These are phyloP conservation scores for Linnaemya vulpina DNA, from an alignment of 2,888 invertebrate species.

Conservation along the genomic window DNA sequence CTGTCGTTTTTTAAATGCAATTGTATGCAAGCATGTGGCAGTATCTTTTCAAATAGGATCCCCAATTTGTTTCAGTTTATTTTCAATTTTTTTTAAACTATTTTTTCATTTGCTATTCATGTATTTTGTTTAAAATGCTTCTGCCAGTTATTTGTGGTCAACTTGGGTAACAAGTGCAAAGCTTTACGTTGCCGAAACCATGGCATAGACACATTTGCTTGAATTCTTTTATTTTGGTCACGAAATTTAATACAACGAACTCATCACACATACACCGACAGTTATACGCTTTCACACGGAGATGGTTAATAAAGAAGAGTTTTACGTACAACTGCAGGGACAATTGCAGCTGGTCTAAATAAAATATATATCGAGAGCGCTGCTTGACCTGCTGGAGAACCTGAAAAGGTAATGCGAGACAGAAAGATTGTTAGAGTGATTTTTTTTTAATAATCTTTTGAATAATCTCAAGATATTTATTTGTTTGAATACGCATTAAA, in stretches of 20 bases:
- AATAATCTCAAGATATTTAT: too few relatives aligned
- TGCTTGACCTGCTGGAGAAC: too few relatives aligned
- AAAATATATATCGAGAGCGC: too few relatives aligned
- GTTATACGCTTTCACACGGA: background rate
- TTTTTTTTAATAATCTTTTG: too few relatives aligned
- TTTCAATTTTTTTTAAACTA: background rate
- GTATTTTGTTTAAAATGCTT: slow-evolving; percentile 19
- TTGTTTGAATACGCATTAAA: too few relatives aligned
- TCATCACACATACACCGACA: background rate
- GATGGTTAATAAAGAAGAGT: background rate
- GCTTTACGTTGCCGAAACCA: slow-evolving; percentile 53
- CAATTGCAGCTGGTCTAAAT: too few relatives aligned
- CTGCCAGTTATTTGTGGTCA: slow-evolving; percentile 52
- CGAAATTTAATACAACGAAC: slow-evolving; percentile 32
- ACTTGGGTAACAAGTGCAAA: slow-evolving; percentile 61
- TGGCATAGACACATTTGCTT: slow-evolving; percentile 48
- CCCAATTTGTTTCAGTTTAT: slow-evolving; percentile 57
- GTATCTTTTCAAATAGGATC: slow-evolving; percentile 41
- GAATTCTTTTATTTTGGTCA: background rate
- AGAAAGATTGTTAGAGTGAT: too few relatives aligned
- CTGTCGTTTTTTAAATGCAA: background rate
- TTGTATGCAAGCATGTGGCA: background rate
- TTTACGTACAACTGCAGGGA: too few relatives aligned
- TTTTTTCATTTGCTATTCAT: background rate
- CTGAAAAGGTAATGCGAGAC: too few relatives aligned